These are phyloP conservation scores for Irena cyanogastra DNA, from an alignment of 2,113 vertebrate species.

Conservation along the genomic window DNA sequence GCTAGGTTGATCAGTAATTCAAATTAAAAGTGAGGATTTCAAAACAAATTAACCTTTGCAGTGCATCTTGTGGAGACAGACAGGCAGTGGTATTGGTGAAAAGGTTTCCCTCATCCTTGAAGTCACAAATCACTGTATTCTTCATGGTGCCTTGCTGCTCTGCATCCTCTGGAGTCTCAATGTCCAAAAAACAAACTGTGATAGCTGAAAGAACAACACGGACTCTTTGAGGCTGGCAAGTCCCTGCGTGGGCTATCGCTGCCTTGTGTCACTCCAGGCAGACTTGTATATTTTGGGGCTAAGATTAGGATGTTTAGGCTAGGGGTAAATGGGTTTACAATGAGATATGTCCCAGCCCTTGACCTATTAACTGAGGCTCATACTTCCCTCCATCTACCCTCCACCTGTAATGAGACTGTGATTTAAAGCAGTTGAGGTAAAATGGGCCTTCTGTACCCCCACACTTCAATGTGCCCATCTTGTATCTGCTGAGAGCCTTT, in stretches of 20 bases:
- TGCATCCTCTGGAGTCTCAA: background rate
- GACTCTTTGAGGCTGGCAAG: background rate
- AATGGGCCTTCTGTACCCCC: background rate
- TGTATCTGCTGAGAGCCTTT: background rate
- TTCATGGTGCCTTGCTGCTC: background rate
- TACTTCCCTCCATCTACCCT: background rate
- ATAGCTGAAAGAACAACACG: background rate
- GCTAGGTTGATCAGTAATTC: background rate
- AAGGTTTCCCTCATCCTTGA: background rate
- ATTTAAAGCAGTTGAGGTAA: background rate
- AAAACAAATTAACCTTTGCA: conserved; percentile 26
- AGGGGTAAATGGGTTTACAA: background rate
- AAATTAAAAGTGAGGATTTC: background rate
- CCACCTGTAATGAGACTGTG: background rate
- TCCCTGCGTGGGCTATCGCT: rapidly evolving
- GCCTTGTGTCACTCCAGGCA: background rate
- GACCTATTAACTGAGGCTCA: background rate
- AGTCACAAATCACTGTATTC: background rate
- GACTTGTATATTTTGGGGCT: background rate
- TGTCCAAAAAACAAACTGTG: background rate
- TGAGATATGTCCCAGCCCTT: background rate
- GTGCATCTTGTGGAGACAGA: background rate
- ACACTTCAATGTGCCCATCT: background rate
- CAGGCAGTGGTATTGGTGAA: background rate
- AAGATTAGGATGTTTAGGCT: conserved; percentile 47